These are phyloP conservation scores for Rugalucina vietnamica DNA, from an alignment of 2,888 invertebrate species.

Conservation along the genomic window DNA sequence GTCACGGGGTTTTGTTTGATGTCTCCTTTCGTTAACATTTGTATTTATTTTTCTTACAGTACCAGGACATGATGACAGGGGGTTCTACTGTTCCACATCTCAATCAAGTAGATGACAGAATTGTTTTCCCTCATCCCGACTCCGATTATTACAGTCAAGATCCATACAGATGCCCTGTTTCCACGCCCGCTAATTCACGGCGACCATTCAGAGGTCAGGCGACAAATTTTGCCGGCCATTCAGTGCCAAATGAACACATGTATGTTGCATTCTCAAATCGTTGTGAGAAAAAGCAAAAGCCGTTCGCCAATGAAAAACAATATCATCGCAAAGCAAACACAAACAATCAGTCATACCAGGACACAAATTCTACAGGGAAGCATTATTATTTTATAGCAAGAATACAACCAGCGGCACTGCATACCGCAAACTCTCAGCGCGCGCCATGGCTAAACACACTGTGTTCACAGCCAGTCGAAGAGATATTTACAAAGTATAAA, in stretches of 20 bases:
- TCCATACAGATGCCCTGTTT: constrained; percentile 67
- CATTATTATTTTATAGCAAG: constrained; percentile 68
- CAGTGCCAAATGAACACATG: not conserved
- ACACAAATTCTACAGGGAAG: constrained; percentile 63
- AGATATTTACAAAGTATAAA: constrained; percentile 69
- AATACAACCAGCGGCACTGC: constrained; percentile 43
- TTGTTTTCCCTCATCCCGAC: not conserved
- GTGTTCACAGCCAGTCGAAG: constrained; percentile 69
- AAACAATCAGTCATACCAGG: constrained; percentile 34
- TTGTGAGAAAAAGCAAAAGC: constrained; percentile 44
- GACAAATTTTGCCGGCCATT: not conserved
- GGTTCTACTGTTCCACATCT: not conserved
- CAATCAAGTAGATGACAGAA: not conserved
- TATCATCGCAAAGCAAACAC: not conserved
- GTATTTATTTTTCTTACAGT: not conserved
- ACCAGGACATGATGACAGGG: not conserved
- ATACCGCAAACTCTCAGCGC: constrained; percentile 50
- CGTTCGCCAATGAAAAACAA: constrained; percentile 31
- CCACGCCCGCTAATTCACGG: constrained; percentile 61
- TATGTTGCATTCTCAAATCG: constrained; percentile 53
- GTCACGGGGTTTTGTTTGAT: no score
- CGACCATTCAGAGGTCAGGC: constrained; percentile 17
- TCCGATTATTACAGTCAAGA: constrained; percentile 6
- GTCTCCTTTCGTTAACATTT: not conserved
- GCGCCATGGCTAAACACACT: constrained; percentile 64